Percentiles rank a stretch among this genome's conserved stretches.
Evolutionary conservation across 2,888 invertebrate species (phyloP).

Genomic region (Heliconius ethilla): DNA sequence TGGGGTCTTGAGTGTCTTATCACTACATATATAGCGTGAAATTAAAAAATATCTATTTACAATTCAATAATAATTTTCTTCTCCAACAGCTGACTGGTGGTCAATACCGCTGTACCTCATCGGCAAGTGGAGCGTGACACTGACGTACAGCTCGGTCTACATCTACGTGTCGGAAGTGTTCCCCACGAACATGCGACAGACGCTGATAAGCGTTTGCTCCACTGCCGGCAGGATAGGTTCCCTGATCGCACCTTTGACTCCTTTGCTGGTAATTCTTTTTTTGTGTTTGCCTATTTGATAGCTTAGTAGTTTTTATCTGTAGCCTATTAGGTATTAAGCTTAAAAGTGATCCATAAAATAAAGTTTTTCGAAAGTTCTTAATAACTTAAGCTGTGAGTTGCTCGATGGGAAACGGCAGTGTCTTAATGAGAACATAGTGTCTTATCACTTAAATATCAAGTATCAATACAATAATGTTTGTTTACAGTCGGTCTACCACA

Average conservation of each 20-base stretch:
- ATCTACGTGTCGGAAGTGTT: slow-evolving; percentile 87
- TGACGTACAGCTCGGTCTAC: slow-evolving; percentile 85
- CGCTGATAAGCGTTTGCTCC: slow-evolving; percentile 85
- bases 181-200: slow-evolving; percentile 85
- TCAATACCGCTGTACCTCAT: slow-evolving; percentile 83
- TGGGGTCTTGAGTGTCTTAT: too few species aligned
- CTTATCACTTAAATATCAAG: too few species aligned
- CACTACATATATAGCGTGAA: background rate
- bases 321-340: background rate
- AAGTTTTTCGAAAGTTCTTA: background rate
- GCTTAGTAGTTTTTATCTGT: background rate
- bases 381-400: too few species aligned
- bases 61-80: background rate
- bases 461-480: slow-evolving; percentile 12
- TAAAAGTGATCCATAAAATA: background rate
- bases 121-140: slow-evolving; percentile 85
- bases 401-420: too few species aligned
- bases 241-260: slow-evolving; percentile 85
- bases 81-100: slow-evolving; percentile 72
- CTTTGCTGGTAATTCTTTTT: slow-evolving; percentile 80
- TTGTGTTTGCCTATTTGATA: background rate
- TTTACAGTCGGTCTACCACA: slow-evolving; percentile 69
- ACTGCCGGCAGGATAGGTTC: slow-evolving; percentile 86
- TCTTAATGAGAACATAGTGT: too few species aligned
- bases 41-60: background rate